Base-by-base conservation (phyloP, 2,113 vertebrate genomes). In the Phoenicopterus ruber region DNA sequence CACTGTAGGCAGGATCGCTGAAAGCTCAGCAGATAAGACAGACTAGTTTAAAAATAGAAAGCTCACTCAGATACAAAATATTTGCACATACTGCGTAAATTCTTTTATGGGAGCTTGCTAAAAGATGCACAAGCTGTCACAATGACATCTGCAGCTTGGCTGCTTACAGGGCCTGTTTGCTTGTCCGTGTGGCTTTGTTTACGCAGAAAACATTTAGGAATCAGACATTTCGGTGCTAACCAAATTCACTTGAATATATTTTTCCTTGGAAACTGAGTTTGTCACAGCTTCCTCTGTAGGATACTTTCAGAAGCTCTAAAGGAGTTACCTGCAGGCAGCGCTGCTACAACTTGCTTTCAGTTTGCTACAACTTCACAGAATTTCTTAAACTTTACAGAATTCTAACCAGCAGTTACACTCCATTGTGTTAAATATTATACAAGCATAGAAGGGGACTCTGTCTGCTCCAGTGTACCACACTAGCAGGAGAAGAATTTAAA, bases 11-110 rank as follows among this genome's bases (percentile, higher is more conserved):
- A 82, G 79, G 42, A 58, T 21, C 1, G 7, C 21, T 44, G 62
- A 62, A 90, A 80, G n/a, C 44, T 92, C 62, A 83, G 29, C 22
- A 76, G 54, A 72, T 66, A 76, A 76, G n/a, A 88, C 50, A 86
- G 42, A 58, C 11, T 49, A 19, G 38, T 71, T 95, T 92, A 72
- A 88, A 94, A 92, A 86, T 46, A 93, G 63, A 93, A 91, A 86
- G 12, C 22, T 91, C 44, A 49, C 29, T 32, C n/a, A 82, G 58
- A 74, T 20, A 90, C 22, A 44, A 88, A 91, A 54, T 86, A 77
- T 52, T 81, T 81, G 46, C 76, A 81, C 26, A 40, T 26, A 20
- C 28, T 47, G 15, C 50, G 12, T 34, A 54, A 86, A 79, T 71
- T 42, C 20, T 50, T 78, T 46, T 29, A 20, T 52, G 40, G 7